Evolutionary conservation across 2,113 vertebrate species (phyloP), one percentile per base, ranked within the genome.

Genomic region (Pachycephala philippinensis): DNA sequence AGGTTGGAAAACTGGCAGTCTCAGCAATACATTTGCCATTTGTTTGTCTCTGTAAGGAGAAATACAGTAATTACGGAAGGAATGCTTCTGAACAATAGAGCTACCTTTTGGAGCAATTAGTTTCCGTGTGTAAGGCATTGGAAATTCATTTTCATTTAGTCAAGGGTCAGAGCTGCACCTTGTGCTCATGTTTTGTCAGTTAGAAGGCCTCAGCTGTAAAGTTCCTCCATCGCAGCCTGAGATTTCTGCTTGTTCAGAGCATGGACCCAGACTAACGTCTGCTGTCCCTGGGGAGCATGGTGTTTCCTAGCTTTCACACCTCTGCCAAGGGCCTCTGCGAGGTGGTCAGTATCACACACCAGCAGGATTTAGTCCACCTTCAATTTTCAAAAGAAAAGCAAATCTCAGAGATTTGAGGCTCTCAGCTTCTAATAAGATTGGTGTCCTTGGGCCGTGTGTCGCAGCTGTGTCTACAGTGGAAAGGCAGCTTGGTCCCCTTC

Each of bases 1-100:
- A 95, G 95, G 68, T 13, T 94, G 91, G 93, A 95, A 95, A 91
- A 70, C 94, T 88, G 86, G 80, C 93, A 93, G 60, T 72, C 61
- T 88, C 14, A 15, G 83, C 79, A 77, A 57, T 89, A 64, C 49
- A 22, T 84, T 68, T 90, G 76, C 85, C 87, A 44, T 90, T 93
- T 93, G 52, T 90, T 94, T 93, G 61, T 89, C 54, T 90, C 24
- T 90, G 24, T 81, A 74, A 88, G 70, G 59, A 90, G 82, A 91
- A 96, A 44, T 83, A 27, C 20, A 77, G 66, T 80, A 94, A 93
- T 94, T 88, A 78, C 1, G 49, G 76, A 68, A 94, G 72, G 93
- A 92, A 79, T 93, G 88, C 53, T 84, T 84, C 64, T 82, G 76
- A 90, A 93, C 79, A 92, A 78, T 63, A 39, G 68, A 81, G 50